These are phyloP conservation scores for Malurus melanocephalus DNA, from an alignment of 2,113 vertebrate genomes.

Conservation along the genomic window DNA sequence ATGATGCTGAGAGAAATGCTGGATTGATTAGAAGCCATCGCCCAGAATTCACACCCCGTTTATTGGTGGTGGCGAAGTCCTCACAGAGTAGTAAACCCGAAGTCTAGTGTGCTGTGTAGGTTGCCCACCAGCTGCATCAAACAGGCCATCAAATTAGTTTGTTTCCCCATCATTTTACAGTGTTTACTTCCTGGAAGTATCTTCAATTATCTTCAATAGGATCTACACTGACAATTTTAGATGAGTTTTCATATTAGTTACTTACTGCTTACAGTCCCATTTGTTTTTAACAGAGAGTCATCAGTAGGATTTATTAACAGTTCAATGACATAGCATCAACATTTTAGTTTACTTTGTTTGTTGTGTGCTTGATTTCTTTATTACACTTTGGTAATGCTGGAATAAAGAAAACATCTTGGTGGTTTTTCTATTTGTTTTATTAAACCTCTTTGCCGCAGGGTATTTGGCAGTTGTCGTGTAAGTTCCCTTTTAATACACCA, in stretches of 20 bases:
- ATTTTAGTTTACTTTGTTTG: constrained; percentile 59
- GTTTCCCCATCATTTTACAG: not conserved
- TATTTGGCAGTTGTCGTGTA: constrained; percentile 69
- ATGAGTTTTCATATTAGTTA: not conserved
- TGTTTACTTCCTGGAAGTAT: constrained; percentile 7
- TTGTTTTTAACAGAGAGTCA: constrained; percentile 42
- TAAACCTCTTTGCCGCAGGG: constrained; percentile 67
- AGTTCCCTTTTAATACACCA: constrained; percentile 67
- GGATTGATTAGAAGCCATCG: constrained; percentile 28
- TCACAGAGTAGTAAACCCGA: constrained; percentile 45
- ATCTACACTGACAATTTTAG: not conserved
- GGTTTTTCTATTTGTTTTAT: constrained; percentile 73
- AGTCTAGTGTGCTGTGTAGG: constrained; percentile 28
- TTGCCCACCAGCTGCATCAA: constrained; percentile 43
- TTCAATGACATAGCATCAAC: constrained; percentile 38
- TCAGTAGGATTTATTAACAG: constrained; percentile 41
- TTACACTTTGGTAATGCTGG: constrained; percentile 37
- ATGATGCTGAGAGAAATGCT: not conserved
- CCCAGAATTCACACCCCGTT: constrained; percentile 49
- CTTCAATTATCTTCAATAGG: not conserved
- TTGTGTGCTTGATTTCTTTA: constrained; percentile 53
- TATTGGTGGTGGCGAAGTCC: constrained; percentile 58
- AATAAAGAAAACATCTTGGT: constrained; percentile 71
- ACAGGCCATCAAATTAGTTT: constrained; percentile 14
- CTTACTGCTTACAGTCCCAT: not conserved